A percentile compares a stretch with the other conserved stretches of the same genome.
phyloP scores from a whole-genome alignment of 2,113 vertebrate species.

The Ariopsis seemanni region DNA sequence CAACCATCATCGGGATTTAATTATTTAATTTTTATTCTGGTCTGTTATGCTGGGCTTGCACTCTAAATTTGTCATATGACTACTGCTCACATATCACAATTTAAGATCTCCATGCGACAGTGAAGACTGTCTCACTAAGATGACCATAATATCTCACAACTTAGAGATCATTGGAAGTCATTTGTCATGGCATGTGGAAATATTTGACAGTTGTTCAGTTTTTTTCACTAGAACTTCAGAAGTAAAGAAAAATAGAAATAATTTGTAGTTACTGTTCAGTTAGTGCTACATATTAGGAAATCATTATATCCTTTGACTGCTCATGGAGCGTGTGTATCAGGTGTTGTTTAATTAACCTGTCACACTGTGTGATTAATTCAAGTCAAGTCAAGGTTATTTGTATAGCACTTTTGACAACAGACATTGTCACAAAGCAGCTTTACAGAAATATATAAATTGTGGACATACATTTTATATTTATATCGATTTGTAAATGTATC shows the following conservation, averaged over 20 bases:
- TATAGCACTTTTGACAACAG: too few species aligned
- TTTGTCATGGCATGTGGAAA: background rate
- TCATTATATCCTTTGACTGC: background rate
- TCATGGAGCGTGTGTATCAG: background rate
- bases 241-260: background rate
- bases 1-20: slow-evolving; percentile 33
- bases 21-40: slow-evolving; percentile 33
- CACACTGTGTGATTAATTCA: background rate
- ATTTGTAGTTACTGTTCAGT: background rate
- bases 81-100: background rate
- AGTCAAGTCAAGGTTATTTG: too few species aligned
- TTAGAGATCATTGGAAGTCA: background rate
- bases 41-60: background rate
- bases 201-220: background rate
- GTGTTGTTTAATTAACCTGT: background rate
- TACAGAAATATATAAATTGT: too few species aligned
- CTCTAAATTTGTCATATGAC: background rate
- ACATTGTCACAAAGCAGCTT: too few species aligned
- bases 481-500: too few species aligned
- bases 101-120: background rate
- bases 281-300: background rate
- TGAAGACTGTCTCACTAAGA: background rate
- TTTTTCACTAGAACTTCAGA: background rate
- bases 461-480: too few species aligned
- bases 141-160: too few species aligned